Percentiles rank a stretch among this genome's conserved stretches.
These are phyloP conservation scores for Holacanthella duospinosa DNA, from an alignment of 2,888 invertebrate species.

Conservation along the genomic window DNA sequence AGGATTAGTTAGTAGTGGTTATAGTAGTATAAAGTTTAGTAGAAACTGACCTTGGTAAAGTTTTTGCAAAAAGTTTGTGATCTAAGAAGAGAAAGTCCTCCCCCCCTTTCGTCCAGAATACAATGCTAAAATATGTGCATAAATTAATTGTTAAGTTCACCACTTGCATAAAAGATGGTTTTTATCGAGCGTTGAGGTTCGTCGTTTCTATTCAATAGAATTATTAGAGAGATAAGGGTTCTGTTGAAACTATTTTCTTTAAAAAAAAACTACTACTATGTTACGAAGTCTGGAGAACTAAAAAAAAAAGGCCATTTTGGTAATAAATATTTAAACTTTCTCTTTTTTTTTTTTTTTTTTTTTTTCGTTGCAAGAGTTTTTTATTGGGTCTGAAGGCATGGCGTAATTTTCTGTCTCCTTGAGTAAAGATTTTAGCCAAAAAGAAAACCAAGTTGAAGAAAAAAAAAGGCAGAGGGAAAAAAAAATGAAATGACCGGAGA, in stretches of 20 bases:
- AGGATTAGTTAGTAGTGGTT: background rate
- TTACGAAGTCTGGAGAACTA: too few relatives aligned
- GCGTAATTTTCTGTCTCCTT: background rate
- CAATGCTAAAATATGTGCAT: constrained; percentile 10
- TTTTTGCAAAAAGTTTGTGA: background rate
- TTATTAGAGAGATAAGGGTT: too few relatives aligned
- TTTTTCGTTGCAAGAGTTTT: background rate
- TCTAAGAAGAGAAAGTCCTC: background rate
- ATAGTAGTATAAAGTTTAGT: background rate
- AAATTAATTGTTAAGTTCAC: constrained; percentile 10
- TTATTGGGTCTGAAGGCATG: background rate
- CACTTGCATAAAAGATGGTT: constrained; percentile 8
- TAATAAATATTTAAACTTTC: background rate
- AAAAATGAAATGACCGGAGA: too few relatives aligned
- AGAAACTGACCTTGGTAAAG: constrained; percentile 3
- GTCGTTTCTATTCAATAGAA: background rate
- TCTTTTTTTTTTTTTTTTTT: too few relatives aligned
- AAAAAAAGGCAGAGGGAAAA: background rate
- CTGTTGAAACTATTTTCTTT: too few relatives aligned
- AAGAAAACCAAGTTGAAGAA: background rate
- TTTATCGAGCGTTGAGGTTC: background rate
- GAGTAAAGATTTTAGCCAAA: background rate
- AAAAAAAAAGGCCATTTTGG: too few relatives aligned
- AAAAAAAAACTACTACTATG: too few relatives aligned
- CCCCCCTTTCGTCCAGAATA: background rate